Percentiles rank a stretch among this genome's conserved stretches.
Evolutionary conservation across 2,113 vertebrate genomes (phyloP).

Genomic region (Romanogobio albipinnatus): DNA sequence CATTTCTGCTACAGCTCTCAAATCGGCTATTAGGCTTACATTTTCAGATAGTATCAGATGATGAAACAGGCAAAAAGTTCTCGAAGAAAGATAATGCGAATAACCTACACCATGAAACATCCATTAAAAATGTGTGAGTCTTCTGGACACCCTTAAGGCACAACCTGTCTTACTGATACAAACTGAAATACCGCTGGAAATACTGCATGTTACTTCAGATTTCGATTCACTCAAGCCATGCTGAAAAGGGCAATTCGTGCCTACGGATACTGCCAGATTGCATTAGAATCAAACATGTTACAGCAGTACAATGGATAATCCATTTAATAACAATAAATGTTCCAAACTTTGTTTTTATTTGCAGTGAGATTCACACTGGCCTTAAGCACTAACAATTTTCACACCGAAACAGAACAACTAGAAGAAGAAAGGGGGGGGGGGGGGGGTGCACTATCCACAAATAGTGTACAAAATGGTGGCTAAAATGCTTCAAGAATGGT

Average conservation of each 20-base stretch:
- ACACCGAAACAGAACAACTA: not conserved
- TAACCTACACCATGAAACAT: constrained; percentile 17
- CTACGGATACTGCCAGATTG: constrained; percentile 16
- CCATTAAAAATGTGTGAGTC: constrained; percentile 1
- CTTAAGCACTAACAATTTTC: not conserved
- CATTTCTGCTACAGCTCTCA: not conserved
- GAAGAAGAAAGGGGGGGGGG: not conserved
- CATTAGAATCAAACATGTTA: constrained; percentile 22
- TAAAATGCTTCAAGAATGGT: not conserved
- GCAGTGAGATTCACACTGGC: not conserved
- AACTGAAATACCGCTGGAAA: constrained; percentile 32
- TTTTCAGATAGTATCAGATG: not conserved
- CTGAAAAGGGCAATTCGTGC: constrained; percentile 33
- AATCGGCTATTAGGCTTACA: not conserved
- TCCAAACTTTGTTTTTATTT: constrained; percentile 12
- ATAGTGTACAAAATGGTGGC: not conserved
- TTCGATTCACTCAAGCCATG: constrained; percentile 18
- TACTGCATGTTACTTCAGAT: constrained; percentile 40
- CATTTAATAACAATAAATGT: constrained; percentile 6
- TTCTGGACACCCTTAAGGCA: constrained; percentile 10
- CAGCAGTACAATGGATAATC: constrained; percentile 18
- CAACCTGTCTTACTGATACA: constrained; percentile 29
- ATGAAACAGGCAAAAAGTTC: not conserved
- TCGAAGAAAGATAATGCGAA: not conserved
- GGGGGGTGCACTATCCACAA: not conserved